Evolutionary conservation across 2,113 vertebrate genomes (phyloP), one percentile per base, ranked within the genome.

Genomic region (Psilopogon haemacephalus): DNA sequence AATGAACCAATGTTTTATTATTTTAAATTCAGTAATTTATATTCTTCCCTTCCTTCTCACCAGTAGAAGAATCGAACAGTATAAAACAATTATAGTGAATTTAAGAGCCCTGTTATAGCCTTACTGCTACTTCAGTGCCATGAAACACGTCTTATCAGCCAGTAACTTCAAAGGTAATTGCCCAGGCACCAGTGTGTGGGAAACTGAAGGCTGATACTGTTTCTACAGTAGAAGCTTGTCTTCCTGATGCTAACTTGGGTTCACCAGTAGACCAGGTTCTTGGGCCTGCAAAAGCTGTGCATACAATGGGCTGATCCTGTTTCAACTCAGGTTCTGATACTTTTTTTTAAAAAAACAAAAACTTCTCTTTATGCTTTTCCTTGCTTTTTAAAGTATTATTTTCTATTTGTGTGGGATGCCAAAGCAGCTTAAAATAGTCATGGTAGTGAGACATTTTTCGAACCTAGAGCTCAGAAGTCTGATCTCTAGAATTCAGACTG

Each of bases 81-180:
- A 9, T 69, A 19, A 75, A 87, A 60, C 5, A 63, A 54, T 70
- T 7, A 5, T 1, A 28, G 20, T 30, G 75, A 37, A 44, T 84
- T 81, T 6, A 48, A 55, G 35, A 75, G n/a, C 35, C 20, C 9
- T 0, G 8, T 64, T n/a, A n/a, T n/a, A n/a, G 11, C 33, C 23
- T 64, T 89, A 10, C 65, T 89, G 55, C 72, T 80, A 7, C 60
- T 73, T 50, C 55, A 64, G 46, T 81, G 75, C 60, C 24, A 12
- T 60, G 69, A 88, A 93, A 52, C 69, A 76, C 88, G 76, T 81
- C 4, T 6, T 8, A 3, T 60, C 33, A 56, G 38, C 42, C 63
- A 42, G 46, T 3, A 35, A 17, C 69, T 86, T 93, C 79, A 71
- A 11, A 93, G 88, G 90, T 94, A 84, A 88, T 92, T 96, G 76